Base-by-base conservation (phyloP, 1,140 invertebrate species). In the Bombus cullumanus region DNA sequence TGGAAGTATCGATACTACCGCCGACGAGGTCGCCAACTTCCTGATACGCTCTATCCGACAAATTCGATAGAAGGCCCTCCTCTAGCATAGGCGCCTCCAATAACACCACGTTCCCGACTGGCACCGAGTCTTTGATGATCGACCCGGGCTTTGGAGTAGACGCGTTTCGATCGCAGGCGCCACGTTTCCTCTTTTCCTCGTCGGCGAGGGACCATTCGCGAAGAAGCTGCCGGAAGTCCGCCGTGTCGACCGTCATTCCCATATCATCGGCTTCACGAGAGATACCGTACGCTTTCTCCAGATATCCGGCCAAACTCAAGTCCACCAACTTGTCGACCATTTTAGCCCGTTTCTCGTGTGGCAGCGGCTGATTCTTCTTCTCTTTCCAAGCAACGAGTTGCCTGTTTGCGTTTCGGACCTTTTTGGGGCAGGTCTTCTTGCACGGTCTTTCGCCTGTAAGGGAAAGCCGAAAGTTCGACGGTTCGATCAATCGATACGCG, bases 1-100 rank as follows among this genome's bases (percentile, higher is more conserved):
- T 80, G 31, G 84, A 86, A 1, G 89, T 94, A 83, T 96, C 95
- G 71, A 96, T 81, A 8, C 91, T 91, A 59, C 92, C 88, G 1
- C 92, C 91, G 22, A 94, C 84, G 22, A 88, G 34, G 84, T 95
- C 95, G 34, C 95, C 95, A 78, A 91, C 82, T 80, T 94, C 90
- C 83, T 95, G 94, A 81, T 93, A 95, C 5, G 93, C 95, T 74
- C 83, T 88, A 87, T 96, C 95, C 41, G 95, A 94, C 83, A 95
- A 62, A 89, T 95, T 95, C 34, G 90, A 31, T 34, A 91, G 85
- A 0, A 92, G 83, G n/a, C 82, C 82, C 22, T 93, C 91, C 39
- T 94, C 87, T 78, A 88, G 92, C 28, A 94, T 81, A 1, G 95
- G 95, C 31, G 93, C 94, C 86, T 94, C 86, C 37, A 93, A 88